A percentile compares a stretch with the other conserved stretches of the same genome.
phyloP scores from a whole-genome alignment of 2,113 vertebrate genomes.

The Desmodus rotundus region DNA sequence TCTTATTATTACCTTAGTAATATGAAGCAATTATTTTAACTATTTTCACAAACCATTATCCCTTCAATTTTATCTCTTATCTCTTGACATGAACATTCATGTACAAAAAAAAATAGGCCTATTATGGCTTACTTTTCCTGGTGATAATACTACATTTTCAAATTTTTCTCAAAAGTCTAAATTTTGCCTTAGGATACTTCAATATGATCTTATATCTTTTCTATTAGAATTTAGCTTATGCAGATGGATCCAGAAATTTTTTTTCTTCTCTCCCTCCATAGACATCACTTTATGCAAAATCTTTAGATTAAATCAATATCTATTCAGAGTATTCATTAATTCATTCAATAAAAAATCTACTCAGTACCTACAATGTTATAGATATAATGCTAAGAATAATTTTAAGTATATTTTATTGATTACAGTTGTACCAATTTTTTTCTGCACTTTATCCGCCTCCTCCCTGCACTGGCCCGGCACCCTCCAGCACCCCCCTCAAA shows the following conservation, averaged over 20 bases:
- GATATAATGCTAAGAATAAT: neutral
- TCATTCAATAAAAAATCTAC: neutral
- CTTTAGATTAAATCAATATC: neutral
- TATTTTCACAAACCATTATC: neutral
- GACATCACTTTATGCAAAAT: neutral
- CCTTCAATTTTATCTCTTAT: conserved; percentile 21
- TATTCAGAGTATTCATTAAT: neutral
- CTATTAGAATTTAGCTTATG: neutral
- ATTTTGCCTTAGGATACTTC: neutral
- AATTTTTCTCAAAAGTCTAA: neutral
- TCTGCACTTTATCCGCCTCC: no score
- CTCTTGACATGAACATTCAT: neutral
- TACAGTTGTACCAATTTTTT: no score
- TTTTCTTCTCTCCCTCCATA: neutral
- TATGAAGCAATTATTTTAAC: conserved; percentile 17
- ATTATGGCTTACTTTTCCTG: neutral
- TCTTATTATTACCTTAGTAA: neutral
- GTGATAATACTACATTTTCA: neutral
- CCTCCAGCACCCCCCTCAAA: no score
- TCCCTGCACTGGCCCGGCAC: no score
- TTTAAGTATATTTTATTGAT: no score
- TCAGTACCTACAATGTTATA: neutral
- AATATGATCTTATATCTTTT: neutral
- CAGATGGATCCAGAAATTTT: neutral
- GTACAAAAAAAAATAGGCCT: neutral